Percentiles rank a stretch among this genome's conserved stretches.
Evolutionary conservation across 37 sponge, comb jelly and placozoan genomes (phyloP).

Genomic region (Hormiphora californensis): DNA sequence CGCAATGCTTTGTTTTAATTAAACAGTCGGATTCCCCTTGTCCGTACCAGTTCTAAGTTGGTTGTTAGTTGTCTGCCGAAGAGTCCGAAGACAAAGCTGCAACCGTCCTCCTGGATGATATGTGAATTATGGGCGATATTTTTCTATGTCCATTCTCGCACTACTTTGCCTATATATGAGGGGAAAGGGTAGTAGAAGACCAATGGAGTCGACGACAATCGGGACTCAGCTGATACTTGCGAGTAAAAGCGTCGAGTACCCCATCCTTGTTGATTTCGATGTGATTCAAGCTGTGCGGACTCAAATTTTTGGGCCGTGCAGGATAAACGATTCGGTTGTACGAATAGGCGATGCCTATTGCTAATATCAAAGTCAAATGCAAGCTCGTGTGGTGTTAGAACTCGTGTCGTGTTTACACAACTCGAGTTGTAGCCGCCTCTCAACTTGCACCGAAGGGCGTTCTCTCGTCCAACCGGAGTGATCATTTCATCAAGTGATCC

Average conservation of each 20-base stretch:
- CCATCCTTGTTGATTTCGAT: not conserved
- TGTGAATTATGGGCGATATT: no score
- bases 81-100: conserved; percentile 57
- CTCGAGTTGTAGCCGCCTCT: not conserved
- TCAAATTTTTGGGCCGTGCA: not conserved
- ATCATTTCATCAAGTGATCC: not conserved
- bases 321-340: conserved; percentile 32
- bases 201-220: not conserved
- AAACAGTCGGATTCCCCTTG: conserved; percentile 84
- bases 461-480: conserved; percentile 13
- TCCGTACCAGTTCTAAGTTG: conserved; percentile 80
- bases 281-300: not conserved
- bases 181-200: not conserved
- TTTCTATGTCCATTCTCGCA: no score
- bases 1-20: conserved; percentile 90
- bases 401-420: no score
- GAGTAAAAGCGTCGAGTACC: conserved; percentile 36
- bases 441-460: conserved; percentile 44
- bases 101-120: conserved; percentile 58
- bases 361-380: not conserved
- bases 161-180: not conserved
- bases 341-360: conserved; percentile 41
- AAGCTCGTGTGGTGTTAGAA: conserved; percentile 47
- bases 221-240: conserved; percentile 39
- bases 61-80: conserved; percentile 71